phyloP scores from a whole-genome alignment of 1,140 invertebrate species.

The Diploscapter pachys region DNA sequence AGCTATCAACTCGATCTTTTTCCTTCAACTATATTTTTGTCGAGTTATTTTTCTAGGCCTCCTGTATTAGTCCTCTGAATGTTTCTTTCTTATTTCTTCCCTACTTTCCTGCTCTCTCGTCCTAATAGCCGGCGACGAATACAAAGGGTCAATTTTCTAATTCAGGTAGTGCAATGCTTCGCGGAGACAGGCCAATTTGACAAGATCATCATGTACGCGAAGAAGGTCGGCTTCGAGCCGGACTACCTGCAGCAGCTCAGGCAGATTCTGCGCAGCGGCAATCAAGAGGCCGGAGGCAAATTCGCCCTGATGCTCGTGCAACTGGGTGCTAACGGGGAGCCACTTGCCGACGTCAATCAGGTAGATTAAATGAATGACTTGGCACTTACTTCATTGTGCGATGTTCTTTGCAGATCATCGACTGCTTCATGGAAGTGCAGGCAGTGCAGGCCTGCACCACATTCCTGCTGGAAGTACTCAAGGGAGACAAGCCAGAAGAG shows the following conservation, averaged over 20 bases:
- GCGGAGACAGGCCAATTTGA: slow-evolving; percentile 98
- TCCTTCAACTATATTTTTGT: too few species aligned
- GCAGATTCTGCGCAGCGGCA: slow-evolving; percentile 87
- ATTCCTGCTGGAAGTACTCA: slow-evolving; percentile 91
- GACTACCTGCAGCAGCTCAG: slow-evolving; percentile 93
- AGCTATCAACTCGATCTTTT: too few species aligned
- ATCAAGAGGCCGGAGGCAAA: slow-evolving; percentile 79
- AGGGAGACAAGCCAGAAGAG: slow-evolving; percentile 91
- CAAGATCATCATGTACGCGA: slow-evolving; percentile 97
- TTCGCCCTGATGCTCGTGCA: slow-evolving; percentile 90
- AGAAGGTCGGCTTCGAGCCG: slow-evolving; percentile 96
- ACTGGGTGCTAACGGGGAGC: slow-evolving; percentile 76
- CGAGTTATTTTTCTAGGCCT: too few species aligned
- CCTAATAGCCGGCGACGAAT: too few species aligned
- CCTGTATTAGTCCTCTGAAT: too few species aligned
- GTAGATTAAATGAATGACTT: slow-evolving; percentile 71
- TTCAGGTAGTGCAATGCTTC: slow-evolving; percentile 88
- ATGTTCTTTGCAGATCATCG: slow-evolving; percentile 75
- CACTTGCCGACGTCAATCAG: slow-evolving; percentile 76
- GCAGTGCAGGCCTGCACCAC: slow-evolving; percentile 98
- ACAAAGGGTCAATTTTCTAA: too few species aligned
- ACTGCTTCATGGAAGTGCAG: slow-evolving; percentile 98
- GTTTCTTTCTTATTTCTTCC: too few species aligned
- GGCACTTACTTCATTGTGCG: slow-evolving; percentile 11
- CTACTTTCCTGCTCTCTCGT: too few species aligned